Percentiles rank a stretch among this genome's conserved stretches.
Conservation (phyloP, 2,113 vertebrate genomes). For the Silurus meridionalis region DNA sequence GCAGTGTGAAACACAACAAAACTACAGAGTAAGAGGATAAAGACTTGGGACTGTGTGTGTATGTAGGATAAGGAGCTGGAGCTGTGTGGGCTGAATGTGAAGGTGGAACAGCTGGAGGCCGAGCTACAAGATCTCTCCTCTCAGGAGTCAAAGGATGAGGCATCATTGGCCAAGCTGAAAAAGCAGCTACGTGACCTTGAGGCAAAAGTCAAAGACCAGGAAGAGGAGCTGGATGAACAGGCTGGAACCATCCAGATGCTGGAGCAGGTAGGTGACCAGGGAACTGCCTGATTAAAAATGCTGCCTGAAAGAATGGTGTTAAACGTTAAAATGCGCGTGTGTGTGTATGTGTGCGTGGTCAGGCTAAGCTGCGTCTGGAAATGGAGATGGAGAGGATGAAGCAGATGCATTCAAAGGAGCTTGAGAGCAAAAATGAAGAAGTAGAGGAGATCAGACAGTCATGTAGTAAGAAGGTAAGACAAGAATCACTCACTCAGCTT, state of each 20-base stretch:
- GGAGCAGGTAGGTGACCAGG: slow-evolving; percentile 82
- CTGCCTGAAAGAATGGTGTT: not conserved
- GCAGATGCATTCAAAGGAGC: slow-evolving; percentile 92
- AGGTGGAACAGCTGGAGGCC: slow-evolving; percentile 85
- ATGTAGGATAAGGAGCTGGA: slow-evolving; percentile 87
- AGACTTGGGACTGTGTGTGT: not conserved
- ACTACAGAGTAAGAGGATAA: not conserved
- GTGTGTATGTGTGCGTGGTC: slow-evolving; percentile 5
- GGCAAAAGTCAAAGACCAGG: slow-evolving; percentile 95
- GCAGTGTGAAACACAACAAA: not conserved
- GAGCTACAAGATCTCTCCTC: slow-evolving; percentile 93
- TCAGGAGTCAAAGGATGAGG: slow-evolving; percentile 95
- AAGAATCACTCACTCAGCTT: not conserved
- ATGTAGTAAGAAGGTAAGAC: slow-evolving; percentile 91
- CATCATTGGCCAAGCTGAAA: slow-evolving; percentile 88
- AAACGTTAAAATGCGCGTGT: not conserved
- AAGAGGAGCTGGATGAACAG: slow-evolving; percentile 97
- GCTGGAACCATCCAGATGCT: slow-evolving; percentile 96
- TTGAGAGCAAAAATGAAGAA: slow-evolving; percentile 93
- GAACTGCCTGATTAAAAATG: not conserved
- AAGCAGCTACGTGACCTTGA: slow-evolving; percentile 94
- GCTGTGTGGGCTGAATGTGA: slow-evolving; percentile 77
- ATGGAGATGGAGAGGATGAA: slow-evolving; percentile 96
- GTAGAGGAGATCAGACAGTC: slow-evolving; percentile 94
- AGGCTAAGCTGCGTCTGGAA: slow-evolving; percentile 96